These are phyloP conservation scores for Zalophus californianus DNA, from an alignment of 2,797 vertebrate species.

Conservation along the genomic window DNA sequence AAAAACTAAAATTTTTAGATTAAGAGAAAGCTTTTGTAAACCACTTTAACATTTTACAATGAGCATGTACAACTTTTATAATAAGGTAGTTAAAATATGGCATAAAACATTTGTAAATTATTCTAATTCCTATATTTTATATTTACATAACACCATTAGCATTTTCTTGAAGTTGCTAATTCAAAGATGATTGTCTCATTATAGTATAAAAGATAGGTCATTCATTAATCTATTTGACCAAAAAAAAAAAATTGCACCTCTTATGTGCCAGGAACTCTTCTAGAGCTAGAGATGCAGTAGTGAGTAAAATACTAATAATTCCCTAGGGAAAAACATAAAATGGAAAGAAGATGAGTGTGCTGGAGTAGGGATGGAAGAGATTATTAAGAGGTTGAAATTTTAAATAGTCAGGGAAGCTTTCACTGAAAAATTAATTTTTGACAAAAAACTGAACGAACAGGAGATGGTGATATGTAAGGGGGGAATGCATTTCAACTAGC, in stretches of 20 bases:
- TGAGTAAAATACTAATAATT: background rate
- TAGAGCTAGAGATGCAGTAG: background rate
- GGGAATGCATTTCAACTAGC: background rate
- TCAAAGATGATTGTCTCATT: conserved; percentile 10
- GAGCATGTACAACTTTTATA: background rate
- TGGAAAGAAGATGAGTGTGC: background rate
- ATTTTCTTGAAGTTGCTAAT: conserved; percentile 4
- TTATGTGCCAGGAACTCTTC: background rate
- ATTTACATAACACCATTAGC: background rate
- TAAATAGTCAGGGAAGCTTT: background rate
- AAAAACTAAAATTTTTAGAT: background rate
- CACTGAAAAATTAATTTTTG: background rate
- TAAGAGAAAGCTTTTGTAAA: conserved; percentile 29
- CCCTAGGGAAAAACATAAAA: background rate
- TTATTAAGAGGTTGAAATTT: background rate
- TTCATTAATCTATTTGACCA: background rate
- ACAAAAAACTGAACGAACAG: background rate
- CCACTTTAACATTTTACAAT: background rate
- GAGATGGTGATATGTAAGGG: background rate
- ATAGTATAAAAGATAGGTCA: background rate
- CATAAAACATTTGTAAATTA: background rate
- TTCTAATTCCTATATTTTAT: background rate
- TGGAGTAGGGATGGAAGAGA: background rate
- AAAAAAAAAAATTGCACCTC: background rate
- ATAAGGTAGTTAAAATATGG: conserved; percentile 6